Percentiles rank a stretch among this genome's conserved stretches.
These are phyloP conservation scores for Leptonema lineaticorne DNA, from an alignment of 1,140 invertebrate species.

Conservation along the genomic window DNA sequence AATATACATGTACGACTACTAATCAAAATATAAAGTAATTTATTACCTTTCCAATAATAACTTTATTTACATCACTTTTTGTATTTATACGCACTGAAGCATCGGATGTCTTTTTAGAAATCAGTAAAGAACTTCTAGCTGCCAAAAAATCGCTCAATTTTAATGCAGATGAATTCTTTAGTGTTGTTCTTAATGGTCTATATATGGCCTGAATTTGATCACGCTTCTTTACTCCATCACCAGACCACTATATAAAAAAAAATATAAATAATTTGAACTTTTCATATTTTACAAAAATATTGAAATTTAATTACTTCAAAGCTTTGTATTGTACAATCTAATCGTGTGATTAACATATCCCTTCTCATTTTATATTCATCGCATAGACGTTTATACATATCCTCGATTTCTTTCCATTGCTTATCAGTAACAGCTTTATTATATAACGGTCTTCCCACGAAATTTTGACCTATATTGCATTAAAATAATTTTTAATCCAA, in stretches of 20 bases:
- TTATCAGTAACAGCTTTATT: slow-evolving; percentile 70
- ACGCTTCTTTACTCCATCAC: slow-evolving; percentile 71
- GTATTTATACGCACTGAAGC: slow-evolving; percentile 78
- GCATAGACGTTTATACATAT: slow-evolving; percentile 69
- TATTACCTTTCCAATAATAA: slow-evolving; percentile 76
- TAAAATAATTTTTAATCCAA: background rate
- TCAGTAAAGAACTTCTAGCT: slow-evolving; percentile 77
- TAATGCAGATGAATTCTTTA: slow-evolving; percentile 65
- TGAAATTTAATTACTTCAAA: slow-evolving; percentile 64
- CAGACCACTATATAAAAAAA: slow-evolving; percentile 72
- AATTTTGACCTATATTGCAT: slow-evolving; percentile 51
- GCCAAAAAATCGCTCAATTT: slow-evolving; percentile 75
- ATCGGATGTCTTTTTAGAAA: slow-evolving; percentile 86
- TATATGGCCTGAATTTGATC: slow-evolving; percentile 73
- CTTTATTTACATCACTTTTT: slow-evolving; percentile 77
- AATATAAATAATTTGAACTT: slow-evolving; percentile 26
- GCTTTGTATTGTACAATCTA: slow-evolving; percentile 93
- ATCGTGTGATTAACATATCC: slow-evolving; percentile 84
- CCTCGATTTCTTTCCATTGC: slow-evolving; percentile 78
- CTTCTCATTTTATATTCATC: slow-evolving; percentile 81
- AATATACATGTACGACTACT: background rate
- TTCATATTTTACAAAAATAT: slow-evolving; percentile 20
- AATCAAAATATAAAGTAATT: background rate
- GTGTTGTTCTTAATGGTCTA: slow-evolving; percentile 62
- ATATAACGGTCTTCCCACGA: slow-evolving; percentile 77